Evolutionary conservation across 2,797 vertebrate species (phyloP), one percentile per base, ranked within the genome.

Genomic region (Urocyon cinereoargenteus): DNA sequence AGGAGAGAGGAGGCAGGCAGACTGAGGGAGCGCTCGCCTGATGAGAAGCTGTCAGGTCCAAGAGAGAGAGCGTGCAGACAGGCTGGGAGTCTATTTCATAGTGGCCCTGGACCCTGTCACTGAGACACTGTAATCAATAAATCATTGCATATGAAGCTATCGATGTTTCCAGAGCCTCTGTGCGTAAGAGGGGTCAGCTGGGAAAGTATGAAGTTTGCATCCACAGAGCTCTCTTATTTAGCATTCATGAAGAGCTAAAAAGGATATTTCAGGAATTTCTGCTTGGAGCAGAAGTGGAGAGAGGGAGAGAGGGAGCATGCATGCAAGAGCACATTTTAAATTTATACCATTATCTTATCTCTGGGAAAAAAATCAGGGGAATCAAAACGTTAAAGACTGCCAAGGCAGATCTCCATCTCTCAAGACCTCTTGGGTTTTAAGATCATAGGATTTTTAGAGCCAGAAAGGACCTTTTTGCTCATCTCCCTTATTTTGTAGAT

Each of bases 1-100:
- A 31, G 73, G 81, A 81, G 79, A 95, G 78, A 90, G 34, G 62
- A 59, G 57, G 81, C 89, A 88, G 87, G 57, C 81, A 75, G 62
- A 64, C 0, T 28, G 5, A 34, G 77, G 81, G n/a, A 90, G 45
- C 0, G 3, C 40, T 68, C 91, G 61, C 79, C 75, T 82, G 89
- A 77, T 51, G 40, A 64, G 72, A 75, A 57, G 9, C 66, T 70
- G 45, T 86, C 84, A 79, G 66, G 49, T 68, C 53, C 3, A n/a
- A n/a, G 22, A 26, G 0, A 34, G n/a, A 66, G 36, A 93, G 81
- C 1, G 0, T 28, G 45, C 21, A 62, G 79, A 92, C 59, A 40
- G 36, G 34, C 68, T 45, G 51, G 49, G 31, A 61, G 62, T 81
- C 75, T 84, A 75, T 88, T 86, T 82, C 86, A 22, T 19, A 0